Percentiles rank a stretch among this genome's conserved stretches.
Conservation (phyloP, 92 coral and sea anemone genomes). For the Siderastrea radians region DNA sequence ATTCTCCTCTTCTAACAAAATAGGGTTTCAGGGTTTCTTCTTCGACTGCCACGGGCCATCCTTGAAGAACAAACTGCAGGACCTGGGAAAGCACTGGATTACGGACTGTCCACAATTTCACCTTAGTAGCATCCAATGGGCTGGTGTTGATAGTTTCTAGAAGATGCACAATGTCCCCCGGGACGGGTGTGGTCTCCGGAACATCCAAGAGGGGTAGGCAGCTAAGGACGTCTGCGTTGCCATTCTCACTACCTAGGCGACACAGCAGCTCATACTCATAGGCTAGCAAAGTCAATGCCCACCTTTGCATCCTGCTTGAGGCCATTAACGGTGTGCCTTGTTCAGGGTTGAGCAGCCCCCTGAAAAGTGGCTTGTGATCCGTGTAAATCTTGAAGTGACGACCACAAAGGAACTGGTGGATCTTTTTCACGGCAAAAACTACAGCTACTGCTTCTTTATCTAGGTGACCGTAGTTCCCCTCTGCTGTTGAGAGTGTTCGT, state of each 20-base stretch:
- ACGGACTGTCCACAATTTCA: not conserved
- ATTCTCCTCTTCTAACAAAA: not conserved
- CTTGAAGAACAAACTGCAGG: conserved; percentile 13
- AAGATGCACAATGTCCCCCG: conserved; percentile 46
- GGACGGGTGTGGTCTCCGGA: conserved; percentile 1
- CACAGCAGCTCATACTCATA: conserved; percentile 17
- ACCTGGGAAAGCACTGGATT: conserved; percentile 6
- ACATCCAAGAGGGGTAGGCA: conserved; percentile 5
- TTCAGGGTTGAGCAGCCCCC: conserved; percentile 32
- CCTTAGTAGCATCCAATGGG: conserved; percentile 11
- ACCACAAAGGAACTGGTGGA: conserved; percentile 31
- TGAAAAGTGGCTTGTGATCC: conserved; percentile 33
- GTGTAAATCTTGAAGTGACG: conserved; percentile 24
- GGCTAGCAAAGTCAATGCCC: conserved; percentile 22
- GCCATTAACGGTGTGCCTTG: conserved; percentile 13
- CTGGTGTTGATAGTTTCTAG: conserved; percentile 33
- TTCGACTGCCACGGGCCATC: conserved; percentile 4
- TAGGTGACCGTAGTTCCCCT: conserved; percentile 26
- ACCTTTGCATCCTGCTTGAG: conserved; percentile 36
- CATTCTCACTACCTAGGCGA: not conserved
- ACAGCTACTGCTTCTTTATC: conserved; percentile 49
- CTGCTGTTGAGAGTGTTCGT: conserved; percentile 28
- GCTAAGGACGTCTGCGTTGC: conserved; percentile 2
- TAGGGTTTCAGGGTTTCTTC: not conserved
- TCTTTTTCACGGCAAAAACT: conserved; percentile 32